These are phyloP conservation scores for Psammodynastes pulverulentus DNA, from an alignment of 2,113 vertebrate species.

Conservation along the genomic window DNA sequence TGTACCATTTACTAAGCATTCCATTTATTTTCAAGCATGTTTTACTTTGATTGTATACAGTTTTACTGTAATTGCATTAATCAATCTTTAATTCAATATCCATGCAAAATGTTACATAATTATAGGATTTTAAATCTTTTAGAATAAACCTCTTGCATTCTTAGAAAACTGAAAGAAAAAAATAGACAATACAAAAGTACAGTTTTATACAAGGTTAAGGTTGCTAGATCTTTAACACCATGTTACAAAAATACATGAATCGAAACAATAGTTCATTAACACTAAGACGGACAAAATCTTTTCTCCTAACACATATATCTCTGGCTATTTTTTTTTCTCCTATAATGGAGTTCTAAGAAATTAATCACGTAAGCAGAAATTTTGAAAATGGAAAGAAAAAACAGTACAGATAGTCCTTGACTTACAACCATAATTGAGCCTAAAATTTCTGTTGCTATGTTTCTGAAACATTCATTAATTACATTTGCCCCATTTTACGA, in stretches of 20 bases:
- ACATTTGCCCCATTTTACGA: neutral
- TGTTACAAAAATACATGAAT: neutral
- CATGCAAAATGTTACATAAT: neutral
- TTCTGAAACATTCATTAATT: neutral
- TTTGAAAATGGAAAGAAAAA: neutral
- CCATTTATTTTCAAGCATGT: neutral
- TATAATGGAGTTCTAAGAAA: neutral
- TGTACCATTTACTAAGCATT: neutral
- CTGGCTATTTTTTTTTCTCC: no score
- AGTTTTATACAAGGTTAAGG: neutral
- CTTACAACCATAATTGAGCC: neutral
- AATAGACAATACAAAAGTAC: neutral
- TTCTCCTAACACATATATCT: neutral
- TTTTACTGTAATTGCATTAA: neutral
- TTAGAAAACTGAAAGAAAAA: neutral
- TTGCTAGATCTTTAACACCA: neutral
- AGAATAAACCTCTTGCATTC: neutral
- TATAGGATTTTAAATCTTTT: neutral
- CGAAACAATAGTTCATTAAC: neutral
- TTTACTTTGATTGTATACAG: neutral
- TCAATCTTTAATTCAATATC: neutral
- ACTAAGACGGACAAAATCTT: neutral
- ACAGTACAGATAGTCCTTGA: neutral
- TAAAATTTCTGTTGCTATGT: neutral
- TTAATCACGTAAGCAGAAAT: neutral